Conservation (phyloP, 1,140 invertebrate species). For the Lordiphosa stackelbergi region DNA sequence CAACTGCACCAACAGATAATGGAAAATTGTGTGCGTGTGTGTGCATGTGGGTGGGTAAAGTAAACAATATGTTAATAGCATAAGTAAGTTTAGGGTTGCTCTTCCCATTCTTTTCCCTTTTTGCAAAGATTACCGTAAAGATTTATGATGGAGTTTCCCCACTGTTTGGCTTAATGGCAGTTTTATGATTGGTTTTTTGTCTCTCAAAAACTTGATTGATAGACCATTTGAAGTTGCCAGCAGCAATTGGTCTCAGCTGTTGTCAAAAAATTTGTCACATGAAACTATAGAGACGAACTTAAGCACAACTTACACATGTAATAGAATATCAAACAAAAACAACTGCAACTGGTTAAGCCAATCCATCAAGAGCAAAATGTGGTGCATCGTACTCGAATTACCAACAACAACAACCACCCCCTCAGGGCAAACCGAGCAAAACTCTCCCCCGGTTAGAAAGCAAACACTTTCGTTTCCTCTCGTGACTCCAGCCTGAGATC, state of each 20-base stretch:
- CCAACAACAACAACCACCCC: conserved; percentile 30
- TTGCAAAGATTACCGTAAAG: conserved; percentile 52
- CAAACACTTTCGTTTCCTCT: conserved; percentile 39
- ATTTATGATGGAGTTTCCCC: conserved; percentile 56
- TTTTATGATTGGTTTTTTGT: conserved; percentile 59
- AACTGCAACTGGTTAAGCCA: conserved; percentile 52
- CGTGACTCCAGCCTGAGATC: conserved; percentile 43
- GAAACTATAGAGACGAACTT: conserved; percentile 37
- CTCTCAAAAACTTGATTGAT: conserved; percentile 52
- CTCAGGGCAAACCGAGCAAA: conserved; percentile 5
- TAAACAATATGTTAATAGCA: conserved; percentile 67
- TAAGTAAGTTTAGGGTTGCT: conserved; percentile 18
- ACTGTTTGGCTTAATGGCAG: conserved; percentile 54
- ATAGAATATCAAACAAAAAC: conserved; percentile 44
- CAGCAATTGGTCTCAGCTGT: conserved; percentile 63
- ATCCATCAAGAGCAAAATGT: conserved; percentile 55
- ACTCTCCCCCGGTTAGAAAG: conserved; percentile 14
- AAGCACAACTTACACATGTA: conserved; percentile 68
- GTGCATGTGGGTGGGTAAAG: conserved; percentile 36
- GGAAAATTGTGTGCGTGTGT: conserved; percentile 19
- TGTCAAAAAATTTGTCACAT: conserved; percentile 66
- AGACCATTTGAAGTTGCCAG: conserved; percentile 18
- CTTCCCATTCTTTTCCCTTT: conserved; percentile 19
- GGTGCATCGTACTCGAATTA: conserved; percentile 61
- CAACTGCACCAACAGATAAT: conserved; percentile 49